phyloP scores from a whole-genome alignment of 2,888 invertebrate genomes.

The Serrognathus titanus region DNA sequence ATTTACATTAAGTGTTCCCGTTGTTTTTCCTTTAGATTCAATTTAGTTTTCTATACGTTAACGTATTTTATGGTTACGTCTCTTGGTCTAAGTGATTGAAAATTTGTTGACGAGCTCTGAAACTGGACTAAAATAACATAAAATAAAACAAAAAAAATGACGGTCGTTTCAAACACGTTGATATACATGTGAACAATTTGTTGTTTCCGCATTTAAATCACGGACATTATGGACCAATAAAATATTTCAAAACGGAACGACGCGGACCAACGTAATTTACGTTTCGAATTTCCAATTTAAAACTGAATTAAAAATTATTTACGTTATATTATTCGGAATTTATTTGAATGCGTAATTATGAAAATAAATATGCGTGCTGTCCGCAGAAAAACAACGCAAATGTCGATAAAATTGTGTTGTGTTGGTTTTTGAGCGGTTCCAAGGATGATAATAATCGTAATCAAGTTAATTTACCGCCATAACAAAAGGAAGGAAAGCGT shows the following conservation, averaged over 20 bases:
- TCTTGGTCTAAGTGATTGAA: too few relatives aligned
- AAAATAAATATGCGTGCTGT: not conserved
- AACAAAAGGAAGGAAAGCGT: slow-evolving; percentile 11
- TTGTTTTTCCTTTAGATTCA: too few relatives aligned
- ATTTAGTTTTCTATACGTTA: too few relatives aligned
- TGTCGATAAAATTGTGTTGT: too few relatives aligned
- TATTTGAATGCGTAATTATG: slow-evolving; percentile 18
- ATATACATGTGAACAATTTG: slow-evolving; percentile 19
- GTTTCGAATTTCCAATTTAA: slow-evolving; percentile 16
- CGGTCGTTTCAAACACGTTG: slow-evolving; percentile 1
- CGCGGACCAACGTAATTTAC: slow-evolving; percentile 13
- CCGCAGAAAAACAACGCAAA: too few relatives aligned
- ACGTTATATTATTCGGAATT: slow-evolving; percentile 16
- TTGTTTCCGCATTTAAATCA: slow-evolving; percentile 15
- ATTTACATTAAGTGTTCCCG: too few relatives aligned
- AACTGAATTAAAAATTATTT: slow-evolving; percentile 20
- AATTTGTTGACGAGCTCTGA: too few relatives aligned
- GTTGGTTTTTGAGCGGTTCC: too few relatives aligned
- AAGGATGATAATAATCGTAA: slow-evolving; percentile 10
- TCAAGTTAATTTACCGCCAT: slow-evolving; percentile 9
- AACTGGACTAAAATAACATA: too few relatives aligned
- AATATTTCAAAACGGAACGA: slow-evolving; percentile 19
- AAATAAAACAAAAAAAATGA: too few relatives aligned
- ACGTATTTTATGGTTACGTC: too few relatives aligned
- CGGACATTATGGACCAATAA: slow-evolving; percentile 21